Evolutionary conservation across 2,888 invertebrate genomes (phyloP), one percentile per base, ranked within the genome.

Genomic region (Heteromyza rotundicornis): DNA sequence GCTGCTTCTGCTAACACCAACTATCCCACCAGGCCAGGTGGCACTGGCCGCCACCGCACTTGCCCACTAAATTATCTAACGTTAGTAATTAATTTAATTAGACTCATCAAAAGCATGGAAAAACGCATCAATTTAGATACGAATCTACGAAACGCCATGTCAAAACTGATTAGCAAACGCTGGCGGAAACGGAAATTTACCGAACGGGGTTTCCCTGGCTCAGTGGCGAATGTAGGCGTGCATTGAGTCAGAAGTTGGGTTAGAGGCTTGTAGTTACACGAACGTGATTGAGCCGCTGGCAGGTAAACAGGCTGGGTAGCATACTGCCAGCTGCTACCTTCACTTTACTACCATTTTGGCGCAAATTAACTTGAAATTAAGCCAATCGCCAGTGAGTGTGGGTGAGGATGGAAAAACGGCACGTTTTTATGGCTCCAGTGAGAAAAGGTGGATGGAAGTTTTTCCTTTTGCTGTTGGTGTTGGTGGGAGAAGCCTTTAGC

Each of bases 81-180:
- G 70, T 66, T 67, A 75, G 77, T 79, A 80, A 80, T 78, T 79
- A 77, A 78, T 77, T 78, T 80, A 78, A 78, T 78, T 80, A 75
- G 72, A 69, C 70, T 70, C 77, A 76, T 75, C 64, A 67, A 61
- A 64, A 60, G 50, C 50, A 35, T n/a, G 35, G 20, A 16, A 27
- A 57, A 59, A 59, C 55, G 59, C 59, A 62, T 59, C 55, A 62
- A 59, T 62, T 62, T 59, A 54, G 59, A 62, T 59, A 55, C 23
- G 40, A 50, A 59, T 62, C 62, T 59, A 3, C 40, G n/a, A 40
- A 40, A n/a, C 40, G 40, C 40, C 40, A 40, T n/a, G 40, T 14
- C 40, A 40, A 40, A 40, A 40, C 40, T 40, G 40, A 40, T 40
- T 40, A 40, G 40, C 7, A 32, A n/a, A n/a, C 40, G 40, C 8